Evolutionary conservation across 2,888 invertebrate species (phyloP).

Genomic region (Nebria salina): DNA sequence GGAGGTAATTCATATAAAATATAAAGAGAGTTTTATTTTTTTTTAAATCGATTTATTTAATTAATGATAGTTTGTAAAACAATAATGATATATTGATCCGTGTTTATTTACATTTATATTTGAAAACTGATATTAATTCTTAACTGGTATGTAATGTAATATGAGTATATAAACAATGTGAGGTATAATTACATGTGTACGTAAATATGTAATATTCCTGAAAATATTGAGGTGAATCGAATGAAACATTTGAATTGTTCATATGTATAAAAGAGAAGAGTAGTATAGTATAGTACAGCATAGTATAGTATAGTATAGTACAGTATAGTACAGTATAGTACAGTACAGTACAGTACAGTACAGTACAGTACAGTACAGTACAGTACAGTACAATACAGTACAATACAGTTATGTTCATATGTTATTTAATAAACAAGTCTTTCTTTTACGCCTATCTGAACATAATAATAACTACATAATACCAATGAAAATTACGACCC

Average conservation of each 20-base stretch:
- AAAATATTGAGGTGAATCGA: background rate
- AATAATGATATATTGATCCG: background rate
- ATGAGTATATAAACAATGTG: background rate
- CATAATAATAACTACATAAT: background rate
- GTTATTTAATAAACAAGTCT: too few relatives aligned
- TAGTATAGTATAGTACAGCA: too few relatives aligned
- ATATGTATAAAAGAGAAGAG: too few relatives aligned
- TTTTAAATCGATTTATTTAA: background rate
- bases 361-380: too few relatives aligned
- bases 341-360: too few relatives aligned
- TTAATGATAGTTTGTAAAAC: background rate
- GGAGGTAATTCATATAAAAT: background rate
- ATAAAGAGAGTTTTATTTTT: background rate
- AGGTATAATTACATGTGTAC: background rate
- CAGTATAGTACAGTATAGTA: too few relatives aligned
- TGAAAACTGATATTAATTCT: background rate
- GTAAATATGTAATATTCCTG: background rate
- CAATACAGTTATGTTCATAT: too few relatives aligned
- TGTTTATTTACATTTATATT: background rate
- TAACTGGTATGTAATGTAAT: background rate
- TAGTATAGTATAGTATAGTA: too few relatives aligned
- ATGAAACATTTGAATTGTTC: background rate
- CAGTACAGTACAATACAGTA: too few relatives aligned
- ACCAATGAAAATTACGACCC: background rate
- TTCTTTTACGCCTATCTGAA: background rate